A percentile compares a stretch with the other conserved stretches of the same genome.
Evolutionary conservation across 1,140 invertebrate genomes (phyloP).

Genomic region (Parasteatoda tepidariorum): DNA sequence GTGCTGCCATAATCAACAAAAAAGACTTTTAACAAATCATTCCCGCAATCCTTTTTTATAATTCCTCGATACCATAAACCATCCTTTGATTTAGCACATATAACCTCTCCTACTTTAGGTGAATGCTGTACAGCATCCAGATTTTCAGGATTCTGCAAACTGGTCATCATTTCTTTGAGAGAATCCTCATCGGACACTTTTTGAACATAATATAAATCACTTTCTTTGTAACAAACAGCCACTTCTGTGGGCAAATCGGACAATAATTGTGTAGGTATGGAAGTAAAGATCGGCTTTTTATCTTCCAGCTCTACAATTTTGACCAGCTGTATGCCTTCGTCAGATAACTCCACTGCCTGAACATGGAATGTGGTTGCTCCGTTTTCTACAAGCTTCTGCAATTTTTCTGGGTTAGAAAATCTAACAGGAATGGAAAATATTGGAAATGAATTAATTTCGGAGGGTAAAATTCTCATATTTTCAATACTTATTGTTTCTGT

Average conservation of each 20-base stretch:
- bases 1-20: slow-evolving; percentile 41
- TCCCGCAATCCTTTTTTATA: neutral
- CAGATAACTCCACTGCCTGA: neutral
- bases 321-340: neutral
- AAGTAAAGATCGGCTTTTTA: neutral
- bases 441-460: neutral
- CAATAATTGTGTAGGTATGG: neutral
- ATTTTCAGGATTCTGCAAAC: neutral
- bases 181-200: slow-evolving; percentile 1
- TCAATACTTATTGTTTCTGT: neutral
- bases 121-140: neutral
- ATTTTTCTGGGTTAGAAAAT: neutral
- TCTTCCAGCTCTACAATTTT: neutral
- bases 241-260: neutral
- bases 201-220: slow-evolving; percentile 6
- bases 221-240: neutral
- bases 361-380: neutral
- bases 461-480: neutral
- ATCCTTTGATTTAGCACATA: slow-evolving; percentile 1
- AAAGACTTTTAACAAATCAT: slow-evolving; percentile 1
- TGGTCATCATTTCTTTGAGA: neutral
- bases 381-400: neutral
- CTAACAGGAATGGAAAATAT: slow-evolving; percentile 2
- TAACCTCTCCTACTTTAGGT: slow-evolving; percentile 8
- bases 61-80: neutral